Base-by-base conservation (phyloP, 2,888 invertebrate genomes). In the Timema cristinae region DNA sequence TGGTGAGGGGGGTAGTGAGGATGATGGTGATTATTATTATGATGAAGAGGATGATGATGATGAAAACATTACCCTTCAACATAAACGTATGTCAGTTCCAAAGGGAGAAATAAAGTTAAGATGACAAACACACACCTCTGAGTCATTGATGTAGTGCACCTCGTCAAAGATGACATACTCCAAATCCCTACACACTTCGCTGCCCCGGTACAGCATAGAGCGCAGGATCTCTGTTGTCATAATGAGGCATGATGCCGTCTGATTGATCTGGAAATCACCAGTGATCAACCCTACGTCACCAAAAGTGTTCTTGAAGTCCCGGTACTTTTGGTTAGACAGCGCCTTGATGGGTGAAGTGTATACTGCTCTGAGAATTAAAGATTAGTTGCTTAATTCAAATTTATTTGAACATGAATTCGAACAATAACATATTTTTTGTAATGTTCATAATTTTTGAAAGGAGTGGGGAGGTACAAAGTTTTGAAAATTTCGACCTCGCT, bases 291-390 rank as follows among this genome's bases (percentile, higher is more conserved):
- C 97, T 6, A 98, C 97, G 79, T 96, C 95, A 32, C 92, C 90
- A 79, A 98, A 99, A 71, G 89, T 91, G 71, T 89, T 89, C 81
- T 94, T 96, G 82, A 99, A 99, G 79, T 99, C 99, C 50, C 97
- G 89, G 83, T 95, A 99, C 82, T 99, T 99, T 81, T 99, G 99
- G 85, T 99, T 99, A 0, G 98, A 99, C 2, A 99, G 83, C 0
- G 99, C 99, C 84, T 99, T 99, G 76, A 99, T 98, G 0, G 99
- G 99, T 0, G 98, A 98, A 0, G 99, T 99, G 83, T 99, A 99
- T 75, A 99, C 93, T 2, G 94, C 89, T 78, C 94, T 90, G 79
- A 70, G 76, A 79, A 66, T 56, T 71, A 72, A 69, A 63, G 74
- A n/a, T n/a, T n/a, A n/a, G n/a, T n/a, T n/a, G 74, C 66, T 50